Conservation (phyloP, 2,113 vertebrate species). For the Balaeniceps rex region DNA sequence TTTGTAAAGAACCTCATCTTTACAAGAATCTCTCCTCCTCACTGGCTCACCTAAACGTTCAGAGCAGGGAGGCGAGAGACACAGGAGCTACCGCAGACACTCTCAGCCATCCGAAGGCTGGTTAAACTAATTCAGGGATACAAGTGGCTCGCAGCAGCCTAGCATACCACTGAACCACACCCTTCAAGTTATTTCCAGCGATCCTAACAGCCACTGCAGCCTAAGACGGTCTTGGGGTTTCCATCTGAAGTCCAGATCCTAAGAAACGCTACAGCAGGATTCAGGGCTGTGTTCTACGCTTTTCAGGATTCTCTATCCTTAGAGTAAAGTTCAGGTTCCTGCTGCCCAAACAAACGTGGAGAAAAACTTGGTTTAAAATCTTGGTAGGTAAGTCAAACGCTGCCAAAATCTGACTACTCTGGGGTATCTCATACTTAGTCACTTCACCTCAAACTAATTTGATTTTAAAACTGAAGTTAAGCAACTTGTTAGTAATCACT, state of each 20-base stretch:
- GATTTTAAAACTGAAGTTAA: conserved; percentile 11
- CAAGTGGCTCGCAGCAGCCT: neutral
- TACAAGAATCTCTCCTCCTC: neutral
- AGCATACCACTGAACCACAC: neutral
- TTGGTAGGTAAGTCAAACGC: neutral
- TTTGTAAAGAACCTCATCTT: neutral
- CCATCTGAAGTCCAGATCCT: neutral
- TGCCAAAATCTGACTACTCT: neutral
- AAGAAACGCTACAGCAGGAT: neutral
- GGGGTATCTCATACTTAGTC: neutral
- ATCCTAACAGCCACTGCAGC: neutral
- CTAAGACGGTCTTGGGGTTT: neutral
- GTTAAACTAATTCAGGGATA: neutral
- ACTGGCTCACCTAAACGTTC: neutral
- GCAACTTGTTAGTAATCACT: conserved; percentile 10
- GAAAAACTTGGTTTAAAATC: neutral
- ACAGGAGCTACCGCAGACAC: neutral
- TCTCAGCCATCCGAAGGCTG: neutral
- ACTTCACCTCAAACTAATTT: neutral
- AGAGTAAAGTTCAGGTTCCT: neutral
- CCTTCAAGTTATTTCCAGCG: neutral
- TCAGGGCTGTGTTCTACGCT: neutral
- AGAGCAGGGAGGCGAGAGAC: neutral
- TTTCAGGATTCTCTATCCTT: neutral
- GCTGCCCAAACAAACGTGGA: neutral